Percentiles rank a stretch among this genome's conserved stretches.
phyloP scores from a whole-genome alignment of 2,888 invertebrate genomes.

The Penaeus monodon region DNA sequence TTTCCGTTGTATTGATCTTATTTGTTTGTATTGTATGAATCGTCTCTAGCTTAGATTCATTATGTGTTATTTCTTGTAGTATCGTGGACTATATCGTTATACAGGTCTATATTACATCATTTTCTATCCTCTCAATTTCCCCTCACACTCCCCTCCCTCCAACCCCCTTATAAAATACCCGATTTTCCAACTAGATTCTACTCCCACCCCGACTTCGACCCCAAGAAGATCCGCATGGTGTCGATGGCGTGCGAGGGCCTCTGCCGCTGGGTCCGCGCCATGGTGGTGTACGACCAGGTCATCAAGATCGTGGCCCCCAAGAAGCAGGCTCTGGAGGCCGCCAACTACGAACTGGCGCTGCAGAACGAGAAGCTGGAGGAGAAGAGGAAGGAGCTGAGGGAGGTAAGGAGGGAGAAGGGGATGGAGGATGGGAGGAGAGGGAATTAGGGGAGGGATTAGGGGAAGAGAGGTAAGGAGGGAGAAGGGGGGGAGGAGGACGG shows the following conservation, averaged over 20 bases:
- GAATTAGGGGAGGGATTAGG: not conserved
- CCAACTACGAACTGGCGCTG: slow-evolving; percentile 84
- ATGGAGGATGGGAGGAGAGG: not conserved
- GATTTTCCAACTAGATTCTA: slow-evolving; percentile 72
- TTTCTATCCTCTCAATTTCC: no score
- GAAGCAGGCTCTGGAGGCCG: slow-evolving; percentile 82
- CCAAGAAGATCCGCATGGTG: slow-evolving; percentile 87
- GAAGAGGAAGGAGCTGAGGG: slow-evolving; percentile 83
- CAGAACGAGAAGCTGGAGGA: slow-evolving; percentile 88
- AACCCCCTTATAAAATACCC: not conserved
- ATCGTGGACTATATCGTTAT: no score
- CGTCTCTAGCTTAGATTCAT: no score
- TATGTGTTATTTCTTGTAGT: no score
- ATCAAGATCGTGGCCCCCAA: slow-evolving; percentile 84
- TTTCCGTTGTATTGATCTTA: no score
- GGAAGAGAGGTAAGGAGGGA: not conserved
- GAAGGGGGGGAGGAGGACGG: not conserved
- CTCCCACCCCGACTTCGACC: slow-evolving; percentile 90
- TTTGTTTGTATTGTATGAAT: no score
- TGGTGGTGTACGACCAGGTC: slow-evolving; percentile 90
- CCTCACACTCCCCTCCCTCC: not conserved
- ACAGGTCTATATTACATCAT: no score
- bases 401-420: slow-evolving; percentile 70
- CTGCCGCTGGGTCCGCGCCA: slow-evolving; percentile 95
- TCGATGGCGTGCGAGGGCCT: slow-evolving; percentile 95